Evolutionary conservation across 2,113 vertebrate species (phyloP), one percentile per base, ranked within the genome.

Genomic region (Phainopepla nitens): DNA sequence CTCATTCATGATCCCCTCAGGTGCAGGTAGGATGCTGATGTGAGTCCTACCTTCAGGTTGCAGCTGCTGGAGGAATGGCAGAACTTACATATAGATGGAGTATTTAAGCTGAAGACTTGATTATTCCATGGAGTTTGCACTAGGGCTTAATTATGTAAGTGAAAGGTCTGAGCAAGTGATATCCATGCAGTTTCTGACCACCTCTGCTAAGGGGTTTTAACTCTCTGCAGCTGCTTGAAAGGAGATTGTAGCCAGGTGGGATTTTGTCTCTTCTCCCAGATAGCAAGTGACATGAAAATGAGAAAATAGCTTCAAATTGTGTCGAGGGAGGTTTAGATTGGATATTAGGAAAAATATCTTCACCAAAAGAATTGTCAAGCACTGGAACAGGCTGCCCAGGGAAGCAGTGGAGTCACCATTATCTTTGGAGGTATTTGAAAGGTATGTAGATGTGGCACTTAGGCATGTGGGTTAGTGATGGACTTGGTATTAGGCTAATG

Each of bases 371-470:
- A 6, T n/a, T 66, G 10, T 39, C 17, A 64, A 39, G 33, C 25
- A 31, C 3, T 66, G 25, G 39, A 77, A 29, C 2, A 51, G 51
- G 28, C 47, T 93, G 15, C 33, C 8, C 7, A 47, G 18, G 35
- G 14, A 69, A 70, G 19, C 13, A 14, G 3, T 29, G 2, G 66
- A 53, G 21, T 50, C 20, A 42, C 25, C 11, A 36, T 35, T 11
- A 31, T 33, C 7, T 23, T 17, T 76, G 39, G 22, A 45, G 17
- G 24, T 81, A 15, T 57, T 62, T 27, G 16, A 45, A 57, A 89
- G 21, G 16, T 1, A 0, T 7, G 39, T 50, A 25, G n/a, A n/a
- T 9, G 13, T 36, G 13, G 15, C 1, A 5, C 13, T 12, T 17
- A 24, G 42, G 4, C 23, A 47, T 0, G 1, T 21, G 50, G 10